phyloP scores from a whole-genome alignment of 2,113 vertebrate species.

The Cettia cetti region DNA sequence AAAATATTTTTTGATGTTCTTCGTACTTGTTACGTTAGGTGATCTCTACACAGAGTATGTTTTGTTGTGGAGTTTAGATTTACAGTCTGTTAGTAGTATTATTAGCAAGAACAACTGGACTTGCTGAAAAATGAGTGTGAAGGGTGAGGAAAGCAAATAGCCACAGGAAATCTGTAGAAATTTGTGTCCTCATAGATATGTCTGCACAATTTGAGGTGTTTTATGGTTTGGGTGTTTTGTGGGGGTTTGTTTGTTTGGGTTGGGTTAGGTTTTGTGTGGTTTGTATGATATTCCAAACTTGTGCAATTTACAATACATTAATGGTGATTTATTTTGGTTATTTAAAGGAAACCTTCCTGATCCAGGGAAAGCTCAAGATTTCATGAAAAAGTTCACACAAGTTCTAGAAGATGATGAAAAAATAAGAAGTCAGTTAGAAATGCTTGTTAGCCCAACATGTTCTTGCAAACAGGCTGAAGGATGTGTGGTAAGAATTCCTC shows the following conservation, averaged over 20 bases:
- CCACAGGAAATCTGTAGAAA: not conserved
- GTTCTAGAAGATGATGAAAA: constrained; percentile 96
- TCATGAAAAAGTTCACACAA: constrained; percentile 98
- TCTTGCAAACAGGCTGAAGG: constrained; percentile 85
- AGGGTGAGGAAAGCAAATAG: not conserved
- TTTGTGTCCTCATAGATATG: not conserved
- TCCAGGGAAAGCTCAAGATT: constrained; percentile 97
- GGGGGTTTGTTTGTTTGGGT: not conserved
- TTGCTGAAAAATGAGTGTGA: not conserved
- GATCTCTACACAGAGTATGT: not conserved
- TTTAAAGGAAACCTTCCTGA: constrained; percentile 91
- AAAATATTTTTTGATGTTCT: not conserved
- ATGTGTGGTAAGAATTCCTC: constrained; percentile 79
- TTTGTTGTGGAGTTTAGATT: not conserved
- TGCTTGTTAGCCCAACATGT: constrained; percentile 81
- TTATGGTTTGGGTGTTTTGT: not conserved
- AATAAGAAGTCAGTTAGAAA: constrained; percentile 85
- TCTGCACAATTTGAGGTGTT: not conserved
- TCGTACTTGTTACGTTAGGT: not conserved
- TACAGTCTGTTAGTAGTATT: not conserved
- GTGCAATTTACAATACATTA: not conserved
- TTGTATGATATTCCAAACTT: not conserved
- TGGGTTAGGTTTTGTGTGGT: not conserved
- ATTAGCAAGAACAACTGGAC: not conserved
- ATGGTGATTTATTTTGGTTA: constrained; percentile 16